phyloP scores from a whole-genome alignment of 2,797 vertebrate species.

The Sebastes elongatus region DNA sequence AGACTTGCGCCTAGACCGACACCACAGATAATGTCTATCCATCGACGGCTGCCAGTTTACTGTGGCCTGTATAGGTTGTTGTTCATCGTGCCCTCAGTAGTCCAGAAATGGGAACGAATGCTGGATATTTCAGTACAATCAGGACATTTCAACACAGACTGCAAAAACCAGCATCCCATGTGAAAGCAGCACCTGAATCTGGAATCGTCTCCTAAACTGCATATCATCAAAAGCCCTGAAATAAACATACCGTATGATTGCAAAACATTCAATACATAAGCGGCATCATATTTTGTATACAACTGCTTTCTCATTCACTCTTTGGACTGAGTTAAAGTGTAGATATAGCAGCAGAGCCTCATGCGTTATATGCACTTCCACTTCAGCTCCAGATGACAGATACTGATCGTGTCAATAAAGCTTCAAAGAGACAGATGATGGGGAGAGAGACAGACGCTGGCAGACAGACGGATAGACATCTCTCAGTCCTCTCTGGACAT shows the following conservation, averaged over 20 bases:
- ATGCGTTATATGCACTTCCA: not conserved
- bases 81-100: not conserved
- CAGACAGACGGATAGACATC: slow-evolving; percentile 7
- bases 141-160: not conserved
- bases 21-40: not conserved
- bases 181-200: not conserved
- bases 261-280: not conserved
- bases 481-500: slow-evolving; percentile 6
- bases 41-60: not conserved
- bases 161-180: not conserved
- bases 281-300: not conserved
- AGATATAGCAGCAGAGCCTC: not conserved
- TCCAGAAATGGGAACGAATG: not conserved
- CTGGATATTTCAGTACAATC: not conserved
- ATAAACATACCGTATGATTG: not conserved
- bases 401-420: not conserved
- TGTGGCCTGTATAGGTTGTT: too few relatives aligned
- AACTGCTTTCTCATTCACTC: not conserved
- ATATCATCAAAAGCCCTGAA: not conserved
- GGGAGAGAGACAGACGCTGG: not conserved
- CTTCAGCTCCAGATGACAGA: not conserved
- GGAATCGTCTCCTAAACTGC: not conserved
- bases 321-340: not conserved
- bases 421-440: not conserved
- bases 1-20: not conserved